Evolutionary conservation across 2,797 vertebrate species (phyloP).

Genomic region (Calcarius lapponicus): DNA sequence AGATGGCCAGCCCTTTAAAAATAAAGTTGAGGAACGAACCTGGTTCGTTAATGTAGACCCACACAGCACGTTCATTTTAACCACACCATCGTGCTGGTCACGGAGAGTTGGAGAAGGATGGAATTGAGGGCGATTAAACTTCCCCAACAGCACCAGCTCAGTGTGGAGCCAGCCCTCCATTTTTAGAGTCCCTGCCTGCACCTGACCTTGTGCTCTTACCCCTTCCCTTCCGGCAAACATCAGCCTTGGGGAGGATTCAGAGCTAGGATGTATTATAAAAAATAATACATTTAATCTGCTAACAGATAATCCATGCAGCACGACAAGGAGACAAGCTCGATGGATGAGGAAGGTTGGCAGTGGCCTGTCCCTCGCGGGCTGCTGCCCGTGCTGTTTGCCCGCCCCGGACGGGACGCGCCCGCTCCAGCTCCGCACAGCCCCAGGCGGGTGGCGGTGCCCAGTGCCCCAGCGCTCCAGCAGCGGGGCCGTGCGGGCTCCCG

Average conservation of each 20-base stretch:
- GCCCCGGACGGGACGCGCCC: background rate
- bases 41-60: background rate
- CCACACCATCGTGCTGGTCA: background rate
- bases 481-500: background rate
- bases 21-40: background rate
- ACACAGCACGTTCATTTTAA: background rate
- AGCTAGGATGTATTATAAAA: background rate
- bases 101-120: background rate
- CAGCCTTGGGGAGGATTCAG: background rate
- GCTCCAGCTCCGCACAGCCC: background rate
- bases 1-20: background rate
- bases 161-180: background rate
- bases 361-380: fast-evolving
- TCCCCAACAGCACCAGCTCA: background rate
- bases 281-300: background rate
- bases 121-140: background rate
- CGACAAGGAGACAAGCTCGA: fast-evolving
- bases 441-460: background rate
- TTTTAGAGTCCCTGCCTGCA: background rate
- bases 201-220: background rate
- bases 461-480: fast-evolving
- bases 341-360: fast-evolving
- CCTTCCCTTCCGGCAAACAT: background rate
- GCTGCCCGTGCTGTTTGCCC: fast-evolving
- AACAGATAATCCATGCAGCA: background rate